These are phyloP conservation scores for Delia radicum DNA, from an alignment of 1,140 invertebrate genomes.

Conservation along the genomic window DNA sequence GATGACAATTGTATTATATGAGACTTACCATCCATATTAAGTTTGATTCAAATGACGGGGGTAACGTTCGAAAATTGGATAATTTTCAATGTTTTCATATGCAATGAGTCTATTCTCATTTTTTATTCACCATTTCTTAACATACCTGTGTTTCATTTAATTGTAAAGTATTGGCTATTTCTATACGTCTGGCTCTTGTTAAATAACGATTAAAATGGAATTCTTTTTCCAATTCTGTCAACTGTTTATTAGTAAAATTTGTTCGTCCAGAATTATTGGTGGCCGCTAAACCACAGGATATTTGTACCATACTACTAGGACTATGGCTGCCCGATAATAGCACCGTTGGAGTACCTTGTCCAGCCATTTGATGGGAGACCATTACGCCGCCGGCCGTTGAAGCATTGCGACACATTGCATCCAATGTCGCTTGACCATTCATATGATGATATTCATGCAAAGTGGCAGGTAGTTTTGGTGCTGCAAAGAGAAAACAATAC, in stretches of 20 bases:
- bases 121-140: constrained; percentile 30
- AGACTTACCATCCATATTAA: too few species aligned
- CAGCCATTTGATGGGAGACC: constrained; percentile 14
- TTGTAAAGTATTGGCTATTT: constrained; percentile 93
- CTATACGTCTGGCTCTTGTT: constrained; percentile 91
- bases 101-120: background rate
- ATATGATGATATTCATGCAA: constrained; percentile 53
- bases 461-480: constrained; percentile 66
- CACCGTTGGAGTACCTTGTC: background rate
- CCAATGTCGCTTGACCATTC: constrained; percentile 36
- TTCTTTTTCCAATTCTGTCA: constrained; percentile 98
- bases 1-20: too few species aligned
- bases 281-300: constrained; percentile 38
- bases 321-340: constrained; percentile 26
- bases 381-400: constrained; percentile 28
- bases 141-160: constrained; percentile 92
- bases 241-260: constrained; percentile 98
- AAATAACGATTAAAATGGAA: constrained; percentile 99
- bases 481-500: constrained; percentile 52
- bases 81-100: too few species aligned
- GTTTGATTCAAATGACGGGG: too few species aligned
- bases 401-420: constrained; percentile 47
- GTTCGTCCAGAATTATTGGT: constrained; percentile 87
- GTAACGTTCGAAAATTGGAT: too few species aligned
- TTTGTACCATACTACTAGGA: constrained; percentile 30